Percentiles rank a stretch among this genome's conserved stretches.
These are phyloP conservation scores for Diuraphis noxia DNA, from an alignment of 1,140 invertebrate genomes.

Conservation along the genomic window DNA sequence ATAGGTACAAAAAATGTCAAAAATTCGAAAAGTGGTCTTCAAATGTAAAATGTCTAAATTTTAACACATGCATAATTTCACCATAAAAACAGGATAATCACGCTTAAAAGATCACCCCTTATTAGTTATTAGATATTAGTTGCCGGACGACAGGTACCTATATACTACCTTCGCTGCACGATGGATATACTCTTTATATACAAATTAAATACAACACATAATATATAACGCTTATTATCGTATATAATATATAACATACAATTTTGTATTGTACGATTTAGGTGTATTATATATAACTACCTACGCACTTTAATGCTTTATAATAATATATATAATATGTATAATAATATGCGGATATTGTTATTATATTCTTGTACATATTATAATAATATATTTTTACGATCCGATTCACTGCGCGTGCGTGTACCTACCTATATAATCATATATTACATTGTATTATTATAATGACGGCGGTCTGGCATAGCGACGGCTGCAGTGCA, in stretches of 20 bases:
- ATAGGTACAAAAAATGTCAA: too few species aligned
- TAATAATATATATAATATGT: background rate
- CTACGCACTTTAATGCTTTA: background rate
- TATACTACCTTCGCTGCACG: too few species aligned
- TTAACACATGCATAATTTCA: too few species aligned
- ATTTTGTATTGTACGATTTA: background rate
- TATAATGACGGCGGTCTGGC: background rate
- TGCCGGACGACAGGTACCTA: background rate
- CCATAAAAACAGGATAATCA: too few species aligned
- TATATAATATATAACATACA: too few species aligned
- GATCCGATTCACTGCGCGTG: background rate
- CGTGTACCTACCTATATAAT: background rate
- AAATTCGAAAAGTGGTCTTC: too few species aligned
- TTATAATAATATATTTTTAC: background rate
- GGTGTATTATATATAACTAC: background rate
- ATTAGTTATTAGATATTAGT: background rate
- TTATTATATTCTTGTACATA: background rate
- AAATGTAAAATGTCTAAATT: too few species aligned
- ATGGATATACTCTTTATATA: background rate
- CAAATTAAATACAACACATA: background rate
- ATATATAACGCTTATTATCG: background rate
- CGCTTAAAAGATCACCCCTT: too few species aligned
- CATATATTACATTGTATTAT: background rate
- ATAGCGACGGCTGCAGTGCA: background rate
- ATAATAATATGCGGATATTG: conserved; percentile 11